These are phyloP conservation scores for Polymixis flavicincta DNA, from an alignment of 2,888 invertebrate genomes.

Conservation along the genomic window DNA sequence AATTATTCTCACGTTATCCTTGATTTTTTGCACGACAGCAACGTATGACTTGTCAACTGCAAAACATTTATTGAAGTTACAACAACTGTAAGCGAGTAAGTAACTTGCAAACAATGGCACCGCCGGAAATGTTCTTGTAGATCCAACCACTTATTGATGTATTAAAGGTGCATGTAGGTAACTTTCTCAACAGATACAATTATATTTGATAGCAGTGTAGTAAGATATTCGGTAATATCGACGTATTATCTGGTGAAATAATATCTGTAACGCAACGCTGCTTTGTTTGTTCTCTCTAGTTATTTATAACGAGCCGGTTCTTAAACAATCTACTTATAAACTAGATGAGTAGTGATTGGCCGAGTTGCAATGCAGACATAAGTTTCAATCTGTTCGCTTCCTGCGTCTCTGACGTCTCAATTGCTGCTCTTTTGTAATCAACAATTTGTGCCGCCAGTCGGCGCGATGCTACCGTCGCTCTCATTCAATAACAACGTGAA, in stretches of 20 bases:
- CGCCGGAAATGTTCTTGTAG: slow-evolving; percentile 76
- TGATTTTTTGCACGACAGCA: slow-evolving; percentile 50
- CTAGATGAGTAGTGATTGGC: slow-evolving; percentile 72
- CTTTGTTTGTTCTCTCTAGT: slow-evolving; percentile 53
- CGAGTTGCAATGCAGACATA: slow-evolving; percentile 79
- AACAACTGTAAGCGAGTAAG: slow-evolving; percentile 74
- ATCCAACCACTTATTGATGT: slow-evolving; percentile 68
- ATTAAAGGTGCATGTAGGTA: slow-evolving; percentile 41
- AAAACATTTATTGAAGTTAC: slow-evolving; percentile 51
- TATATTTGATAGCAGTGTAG: slow-evolving; percentile 73
- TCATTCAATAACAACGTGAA: slow-evolving; percentile 85
- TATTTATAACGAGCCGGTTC: slow-evolving; percentile 67
- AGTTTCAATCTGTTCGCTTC: slow-evolving; percentile 87
- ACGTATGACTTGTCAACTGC: slow-evolving; percentile 48
- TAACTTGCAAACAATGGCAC: slow-evolving; percentile 84
- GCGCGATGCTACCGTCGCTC: slow-evolving; percentile 80
- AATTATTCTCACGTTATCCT: slow-evolving; percentile 57
- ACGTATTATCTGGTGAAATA: slow-evolving; percentile 40
- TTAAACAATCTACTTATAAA: slow-evolving; percentile 67
- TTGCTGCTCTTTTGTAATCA: slow-evolving; percentile 90
- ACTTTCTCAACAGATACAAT: slow-evolving; percentile 76
- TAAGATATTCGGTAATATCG: slow-evolving; percentile 54
- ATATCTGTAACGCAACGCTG: slow-evolving; percentile 41
- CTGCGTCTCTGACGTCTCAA: slow-evolving; percentile 88
- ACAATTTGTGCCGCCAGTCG: slow-evolving; percentile 87